Base-by-base conservation (phyloP, 1,140 invertebrate species). In the Caenorhabditis tropicalis region DNA sequence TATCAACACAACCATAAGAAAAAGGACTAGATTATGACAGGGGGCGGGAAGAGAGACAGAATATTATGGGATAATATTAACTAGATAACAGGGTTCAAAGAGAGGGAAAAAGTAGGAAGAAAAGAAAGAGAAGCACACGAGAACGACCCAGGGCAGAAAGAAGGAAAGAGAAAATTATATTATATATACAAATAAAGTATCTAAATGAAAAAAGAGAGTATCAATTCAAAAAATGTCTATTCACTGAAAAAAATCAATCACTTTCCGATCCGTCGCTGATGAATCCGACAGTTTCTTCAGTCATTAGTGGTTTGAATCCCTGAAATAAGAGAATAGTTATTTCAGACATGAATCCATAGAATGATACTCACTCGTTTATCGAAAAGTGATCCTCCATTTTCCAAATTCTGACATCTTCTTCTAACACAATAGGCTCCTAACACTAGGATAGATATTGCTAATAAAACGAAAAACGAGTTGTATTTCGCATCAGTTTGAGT, bases 301-400 rank as follows among this genome's bases (percentile, higher is more conserved):
- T 89, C 85, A 87, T 83, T 29, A 89, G 88, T 43, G 89, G 89
- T 33, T 90, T 90, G 85, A 89, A 89, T 2, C 89, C 89, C 89
- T 89, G 82, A 85, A 88, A 48, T 85, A 49, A 65, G 2, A 19
- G 12, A 51, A 0, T 29, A 87, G 27, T n/a, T 3, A 29, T 27
- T 10, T 16, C 7, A 16, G 27, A n/a, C 60, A n/a, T n/a, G 1
- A 48, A 53, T 19, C 24, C 51, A 21, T 49, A 89, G 82, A 56
- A 58, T 90, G 86, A 60, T 27, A 88, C 36, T 24, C 60, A 49
- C 87, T 33, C 58, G 60, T 83, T 79, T 43, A 65, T 46, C 58
- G 31, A 51, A 46, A 58, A 60, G 21, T 10, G 49, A 1, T 65
- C 33, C 39, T 29, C 53, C 49, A 19, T 82, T 60, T 43, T 58